Percentiles rank a stretch among this genome's conserved stretches.
Conservation (phyloP, 2,888 invertebrate genomes). For the Axea sp. region DNA sequence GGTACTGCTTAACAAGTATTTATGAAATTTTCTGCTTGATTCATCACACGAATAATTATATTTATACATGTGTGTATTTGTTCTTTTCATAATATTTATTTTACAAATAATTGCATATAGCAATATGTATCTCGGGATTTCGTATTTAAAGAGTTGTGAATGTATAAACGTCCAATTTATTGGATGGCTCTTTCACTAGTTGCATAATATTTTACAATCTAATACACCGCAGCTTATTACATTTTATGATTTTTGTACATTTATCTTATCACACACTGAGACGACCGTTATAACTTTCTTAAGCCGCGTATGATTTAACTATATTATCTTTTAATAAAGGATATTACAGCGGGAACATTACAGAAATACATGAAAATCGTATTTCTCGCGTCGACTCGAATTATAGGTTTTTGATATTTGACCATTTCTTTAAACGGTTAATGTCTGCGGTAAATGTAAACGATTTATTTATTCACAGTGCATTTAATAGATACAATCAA, state of each 20-base stretch:
- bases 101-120: no score
- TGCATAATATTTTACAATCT: conserved; percentile 28
- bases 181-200: conserved; percentile 26
- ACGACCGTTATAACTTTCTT: conserved; percentile 42
- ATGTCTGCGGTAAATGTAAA: no score
- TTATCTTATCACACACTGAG: conserved; percentile 32
- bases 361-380: conserved; percentile 20
- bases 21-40: no score
- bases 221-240: conserved; percentile 13
- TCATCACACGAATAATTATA: no score
- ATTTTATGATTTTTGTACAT: conserved; percentile 25
- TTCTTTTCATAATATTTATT: no score
- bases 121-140: no score
- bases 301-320: conserved; percentile 32
- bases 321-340: conserved; percentile 47
- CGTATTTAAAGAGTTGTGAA: no score
- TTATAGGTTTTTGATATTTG: conserved; percentile 38
- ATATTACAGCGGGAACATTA: conserved; percentile 32
- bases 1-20: no score
- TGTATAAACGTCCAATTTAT: conserved; percentile 15
- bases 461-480: no score
- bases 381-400: conserved; percentile 29
- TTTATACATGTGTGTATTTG: no score
- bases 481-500: no score
- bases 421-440: conserved; percentile 21